Conservation (phyloP, 2,113 vertebrate species). For the Silurus asotus region DNA sequence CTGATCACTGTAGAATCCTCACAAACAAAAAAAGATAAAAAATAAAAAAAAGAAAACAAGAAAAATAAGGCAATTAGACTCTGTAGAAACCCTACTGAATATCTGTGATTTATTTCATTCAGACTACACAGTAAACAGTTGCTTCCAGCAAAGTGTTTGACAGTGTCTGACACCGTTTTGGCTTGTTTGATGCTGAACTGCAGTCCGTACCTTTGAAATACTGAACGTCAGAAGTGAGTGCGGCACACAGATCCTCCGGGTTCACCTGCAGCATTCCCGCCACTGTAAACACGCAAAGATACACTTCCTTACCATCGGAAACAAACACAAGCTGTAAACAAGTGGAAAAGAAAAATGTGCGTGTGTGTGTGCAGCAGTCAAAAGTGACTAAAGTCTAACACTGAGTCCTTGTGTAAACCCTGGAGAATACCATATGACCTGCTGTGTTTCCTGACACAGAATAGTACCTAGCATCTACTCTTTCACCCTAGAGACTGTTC, state of each 20-base stretch:
- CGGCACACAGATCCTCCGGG: constrained; percentile 81
- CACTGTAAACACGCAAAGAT: constrained; percentile 68
- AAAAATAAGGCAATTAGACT: neutral
- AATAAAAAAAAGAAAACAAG: no score
- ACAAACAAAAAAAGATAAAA: neutral
- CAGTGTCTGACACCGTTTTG: neutral
- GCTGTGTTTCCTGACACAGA: neutral
- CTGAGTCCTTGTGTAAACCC: neutral
- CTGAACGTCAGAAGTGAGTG: constrained; percentile 88
- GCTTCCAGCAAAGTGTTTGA: neutral
- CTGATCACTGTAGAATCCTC: neutral
- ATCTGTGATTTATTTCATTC: no score
- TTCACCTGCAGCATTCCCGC: constrained; percentile 87
- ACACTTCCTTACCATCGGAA: constrained; percentile 18
- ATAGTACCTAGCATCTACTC: constrained; percentile 12
- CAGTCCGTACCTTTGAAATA: constrained; percentile 86
- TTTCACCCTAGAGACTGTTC: constrained; percentile 5
- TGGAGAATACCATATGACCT: neutral
- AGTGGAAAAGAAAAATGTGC: constrained; percentile 1
- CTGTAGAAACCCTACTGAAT: neutral
- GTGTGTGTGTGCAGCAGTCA: neutral
- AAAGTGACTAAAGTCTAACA: constrained; percentile 4
- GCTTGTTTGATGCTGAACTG: neutral
- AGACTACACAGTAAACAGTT: neutral
- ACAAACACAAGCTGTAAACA: constrained; percentile 20